These are phyloP conservation scores for Lepidotrigona ventralis DNA, from an alignment of 1,140 invertebrate genomes.

Conservation along the genomic window DNA sequence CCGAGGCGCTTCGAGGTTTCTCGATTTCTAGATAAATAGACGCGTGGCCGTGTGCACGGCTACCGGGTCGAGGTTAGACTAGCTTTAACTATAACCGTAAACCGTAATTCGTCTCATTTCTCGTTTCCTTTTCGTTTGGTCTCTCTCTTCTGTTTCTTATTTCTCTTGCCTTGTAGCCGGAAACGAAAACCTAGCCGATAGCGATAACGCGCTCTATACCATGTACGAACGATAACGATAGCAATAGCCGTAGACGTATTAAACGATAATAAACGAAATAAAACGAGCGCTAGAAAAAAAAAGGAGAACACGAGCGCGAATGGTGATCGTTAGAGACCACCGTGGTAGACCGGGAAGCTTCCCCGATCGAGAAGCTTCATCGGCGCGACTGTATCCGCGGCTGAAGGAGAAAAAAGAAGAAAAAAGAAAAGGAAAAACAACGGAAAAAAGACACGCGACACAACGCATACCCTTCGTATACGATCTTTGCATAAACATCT, in stretches of 20 bases:
- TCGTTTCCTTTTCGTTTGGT: background rate
- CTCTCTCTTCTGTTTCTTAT: background rate
- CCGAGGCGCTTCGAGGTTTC: background rate
- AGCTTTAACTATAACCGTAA: background rate
- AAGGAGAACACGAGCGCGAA: background rate
- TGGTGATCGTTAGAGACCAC: background rate
- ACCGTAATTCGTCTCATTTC: background rate
- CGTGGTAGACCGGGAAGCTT: background rate
- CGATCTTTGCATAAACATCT: background rate
- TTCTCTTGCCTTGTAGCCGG: conserved; percentile 46
- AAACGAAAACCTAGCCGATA: conserved; percentile 45
- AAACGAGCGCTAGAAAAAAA: background rate
- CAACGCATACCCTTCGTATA: background rate
- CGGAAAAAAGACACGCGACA: too few relatives aligned
- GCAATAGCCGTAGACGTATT: conserved; percentile 11
- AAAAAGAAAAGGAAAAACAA: too few relatives aligned
- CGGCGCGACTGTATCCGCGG: too few relatives aligned
- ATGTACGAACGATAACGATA: conserved; percentile 11
- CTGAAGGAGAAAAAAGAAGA: too few relatives aligned
- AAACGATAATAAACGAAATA: background rate
- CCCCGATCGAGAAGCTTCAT: too few relatives aligned
- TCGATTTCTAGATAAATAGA: background rate
- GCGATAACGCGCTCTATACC: conserved; percentile 9
- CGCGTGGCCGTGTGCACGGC: too few relatives aligned
- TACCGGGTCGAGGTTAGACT: background rate